Evolutionary conservation across 2,888 invertebrate species (phyloP).

Genomic region (Hemaris fuciformis): DNA sequence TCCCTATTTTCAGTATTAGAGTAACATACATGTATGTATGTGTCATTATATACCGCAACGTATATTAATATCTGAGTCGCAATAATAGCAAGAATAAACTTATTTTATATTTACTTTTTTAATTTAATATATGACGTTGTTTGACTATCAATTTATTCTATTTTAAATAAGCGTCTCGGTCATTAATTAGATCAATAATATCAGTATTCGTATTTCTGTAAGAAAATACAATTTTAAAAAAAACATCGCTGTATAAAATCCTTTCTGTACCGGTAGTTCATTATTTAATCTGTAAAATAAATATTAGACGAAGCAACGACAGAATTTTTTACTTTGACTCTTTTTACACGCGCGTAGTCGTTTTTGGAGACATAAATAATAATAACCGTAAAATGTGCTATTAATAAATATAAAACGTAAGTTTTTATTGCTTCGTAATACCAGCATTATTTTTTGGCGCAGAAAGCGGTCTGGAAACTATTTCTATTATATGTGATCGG

Average conservation of each 20-base stretch:
- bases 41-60: not conserved
- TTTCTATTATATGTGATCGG: not conserved
- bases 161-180: too few relatives aligned
- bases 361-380: not conserved
- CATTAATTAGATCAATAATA: too few relatives aligned
- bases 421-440: not conserved
- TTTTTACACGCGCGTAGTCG: too few relatives aligned
- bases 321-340: too few relatives aligned
- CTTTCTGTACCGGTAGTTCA: too few relatives aligned
- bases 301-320: too few relatives aligned
- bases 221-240: too few relatives aligned
- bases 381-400: not conserved
- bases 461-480: not conserved
- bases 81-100: not conserved
- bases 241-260: too few relatives aligned
- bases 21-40: not conserved
- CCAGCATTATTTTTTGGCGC: not conserved
- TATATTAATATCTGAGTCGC: not conserved
- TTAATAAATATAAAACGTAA: not conserved
- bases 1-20: not conserved
- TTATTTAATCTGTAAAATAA: too few relatives aligned
- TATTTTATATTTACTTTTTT: not conserved
- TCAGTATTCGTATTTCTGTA: too few relatives aligned
- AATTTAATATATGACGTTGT: too few relatives aligned
- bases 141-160: too few relatives aligned